Evolutionary conservation across 2,888 invertebrate genomes (phyloP).

Genomic region (Heliconius ismenius): DNA sequence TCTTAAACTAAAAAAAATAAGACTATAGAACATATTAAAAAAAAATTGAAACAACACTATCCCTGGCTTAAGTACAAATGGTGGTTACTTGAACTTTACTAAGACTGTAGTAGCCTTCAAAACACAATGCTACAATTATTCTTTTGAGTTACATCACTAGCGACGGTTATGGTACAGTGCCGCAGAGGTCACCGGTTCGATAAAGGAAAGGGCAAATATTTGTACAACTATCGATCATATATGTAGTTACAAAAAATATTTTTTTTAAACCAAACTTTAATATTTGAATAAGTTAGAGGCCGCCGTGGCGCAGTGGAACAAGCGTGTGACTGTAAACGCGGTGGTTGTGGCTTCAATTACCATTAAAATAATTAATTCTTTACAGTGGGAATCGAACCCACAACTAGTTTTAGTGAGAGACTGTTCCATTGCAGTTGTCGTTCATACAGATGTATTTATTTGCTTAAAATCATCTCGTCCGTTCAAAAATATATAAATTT

Average conservation of each 20-base stretch:
- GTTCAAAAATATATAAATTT: neutral
- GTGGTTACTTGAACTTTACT: slow-evolving; percentile 24
- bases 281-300: too few species aligned
- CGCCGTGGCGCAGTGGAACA: too few species aligned
- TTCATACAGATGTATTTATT: too few species aligned
- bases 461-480: too few species aligned
- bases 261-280: neutral
- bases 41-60: neutral
- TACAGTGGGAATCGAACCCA: too few species aligned
- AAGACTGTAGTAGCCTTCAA: slow-evolving; percentile 21
- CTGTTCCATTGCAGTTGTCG: too few species aligned
- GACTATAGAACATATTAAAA: neutral
- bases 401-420: too few species aligned
- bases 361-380: too few species aligned
- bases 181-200: neutral
- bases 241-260: neutral
- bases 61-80: neutral
- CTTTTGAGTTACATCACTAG: neutral
- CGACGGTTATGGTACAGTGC: slow-evolving; percentile 4
- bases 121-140: slow-evolving; percentile 28
- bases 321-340: too few species aligned
- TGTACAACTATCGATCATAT: neutral
- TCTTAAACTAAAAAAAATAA: neutral
- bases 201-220: neutral
- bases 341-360: too few species aligned